Evolutionary conservation across 2,797 vertebrate species (phyloP).

Genomic region (Nyctalus aviator): DNA sequence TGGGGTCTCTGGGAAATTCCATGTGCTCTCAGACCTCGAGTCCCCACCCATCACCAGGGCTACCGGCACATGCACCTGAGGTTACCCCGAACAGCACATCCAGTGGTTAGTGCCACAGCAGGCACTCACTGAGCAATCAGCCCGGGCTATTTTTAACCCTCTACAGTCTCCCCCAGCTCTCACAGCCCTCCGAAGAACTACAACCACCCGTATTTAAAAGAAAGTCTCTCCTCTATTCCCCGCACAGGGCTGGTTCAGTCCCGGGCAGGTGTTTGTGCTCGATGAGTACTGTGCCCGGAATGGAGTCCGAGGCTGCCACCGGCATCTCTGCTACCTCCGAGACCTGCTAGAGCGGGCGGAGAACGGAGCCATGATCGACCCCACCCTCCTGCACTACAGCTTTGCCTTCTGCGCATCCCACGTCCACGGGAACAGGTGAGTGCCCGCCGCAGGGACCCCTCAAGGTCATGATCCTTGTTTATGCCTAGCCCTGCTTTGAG

Average conservation of each 20-base stretch:
- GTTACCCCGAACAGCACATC: not conserved
- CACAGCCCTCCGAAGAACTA: slow-evolving; percentile 41
- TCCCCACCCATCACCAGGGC: not conserved
- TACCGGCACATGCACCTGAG: not conserved
- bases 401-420: slow-evolving; percentile 99
- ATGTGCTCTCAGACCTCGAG: not conserved
- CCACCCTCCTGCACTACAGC: slow-evolving; percentile 99
- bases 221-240: slow-evolving; percentile 85
- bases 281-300: slow-evolving; percentile 99
- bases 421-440: slow-evolving; percentile 98
- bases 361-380: slow-evolving; percentile 99
- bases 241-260: slow-evolving; percentile 99
- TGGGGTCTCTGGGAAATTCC: not conserved
- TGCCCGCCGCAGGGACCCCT: not conserved
- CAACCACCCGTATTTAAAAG: slow-evolving; percentile 85
- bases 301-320: slow-evolving; percentile 97
- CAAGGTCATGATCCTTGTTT: not conserved
- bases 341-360: slow-evolving; percentile 97
- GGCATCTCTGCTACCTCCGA: slow-evolving; percentile 98
- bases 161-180: slow-evolving; percentile 58
- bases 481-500: not conserved
- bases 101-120: too few species aligned
- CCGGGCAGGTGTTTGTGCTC: slow-evolving; percentile 98
- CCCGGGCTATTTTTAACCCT: not conserved
- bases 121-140: not conserved